These are phyloP conservation scores for Saccostrea cuccullata DNA, from an alignment of 1,140 invertebrate genomes.

Conservation along the genomic window DNA sequence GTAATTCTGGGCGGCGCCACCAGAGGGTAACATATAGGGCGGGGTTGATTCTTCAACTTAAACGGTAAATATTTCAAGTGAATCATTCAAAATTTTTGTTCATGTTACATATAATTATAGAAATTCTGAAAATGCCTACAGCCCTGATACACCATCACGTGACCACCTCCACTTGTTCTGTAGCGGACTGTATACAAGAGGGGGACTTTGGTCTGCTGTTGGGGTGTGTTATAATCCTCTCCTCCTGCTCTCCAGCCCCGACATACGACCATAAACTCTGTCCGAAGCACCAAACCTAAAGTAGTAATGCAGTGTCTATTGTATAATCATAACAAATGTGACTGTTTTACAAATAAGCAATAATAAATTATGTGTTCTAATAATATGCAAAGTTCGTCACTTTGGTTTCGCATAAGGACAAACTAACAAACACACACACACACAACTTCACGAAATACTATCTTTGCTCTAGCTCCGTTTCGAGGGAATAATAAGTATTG, in stretches of 20 bases:
- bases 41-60: background rate
- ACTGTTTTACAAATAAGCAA: too few species aligned
- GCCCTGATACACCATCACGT: background rate
- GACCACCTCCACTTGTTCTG: background rate
- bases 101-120: background rate
- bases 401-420: too few species aligned
- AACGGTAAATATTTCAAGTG: background rate
- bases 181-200: background rate
- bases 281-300: background rate
- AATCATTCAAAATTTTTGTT: background rate
- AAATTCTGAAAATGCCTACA: background rate
- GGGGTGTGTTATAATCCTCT: background rate
- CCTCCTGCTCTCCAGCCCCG: background rate
- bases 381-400: too few species aligned
- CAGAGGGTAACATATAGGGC: background rate
- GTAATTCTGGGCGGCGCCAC: background rate
- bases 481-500: too few species aligned
- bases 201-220: background rate
- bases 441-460: too few species aligned
- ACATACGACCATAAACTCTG: background rate
- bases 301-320: background rate
- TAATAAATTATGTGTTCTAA: too few species aligned
- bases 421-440: too few species aligned
- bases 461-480: too few species aligned
- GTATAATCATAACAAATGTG: too few species aligned